Evolutionary conservation across 2,113 vertebrate species (phyloP), one percentile per base, ranked within the genome.

Genomic region (Seriola dumerili): DNA sequence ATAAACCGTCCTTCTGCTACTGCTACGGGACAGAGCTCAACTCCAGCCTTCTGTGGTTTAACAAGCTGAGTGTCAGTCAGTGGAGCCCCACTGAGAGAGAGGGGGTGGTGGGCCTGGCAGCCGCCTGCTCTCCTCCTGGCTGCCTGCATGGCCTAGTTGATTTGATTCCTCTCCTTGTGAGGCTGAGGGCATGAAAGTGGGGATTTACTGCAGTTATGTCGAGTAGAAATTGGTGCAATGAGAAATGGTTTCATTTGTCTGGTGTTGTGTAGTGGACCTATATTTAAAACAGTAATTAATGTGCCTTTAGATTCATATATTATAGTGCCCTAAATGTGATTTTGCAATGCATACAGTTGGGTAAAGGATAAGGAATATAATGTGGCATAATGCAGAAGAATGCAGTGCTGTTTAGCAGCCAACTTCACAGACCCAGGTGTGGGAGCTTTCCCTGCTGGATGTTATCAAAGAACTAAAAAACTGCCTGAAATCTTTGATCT

Each of bases 111-210:
- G 83, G 63, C 72, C 78, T 90, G 84, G 81, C 85, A 91, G 78
- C 70, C 10, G 74, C 81, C 52, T 44, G 65, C 58, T 70, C 61
- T 64, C 69, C 50, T 76, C 62, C 78, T 80, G 65, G 48, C 79
- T 85, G 75, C 73, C 78, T 83, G 75, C 83, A 59, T 92, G 88
- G 85, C 86, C 89, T 91, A 90, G 73, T 91, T 93, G 83, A 87
- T 84, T 83, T 84, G 67, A 90, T 82, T 84, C 54, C 66, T 76
- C 66, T 61, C 40, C 44, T 72, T 81, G 23, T 19, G 36, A 46
- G 55, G 54, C 38, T 78, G 73, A 58, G 57, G 66, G 17, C 55
- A 58, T 71, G 65, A 23, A 71, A 83, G 57, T 72, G 25, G 32
- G 68, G 57, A 85, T 83, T 84, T 86, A 69, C 75, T 65, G 48